Evolutionary conservation across 2,888 invertebrate species (phyloP), one percentile per base, ranked within the genome.

Genomic region (Eumacrocentrus americanus): DNA sequence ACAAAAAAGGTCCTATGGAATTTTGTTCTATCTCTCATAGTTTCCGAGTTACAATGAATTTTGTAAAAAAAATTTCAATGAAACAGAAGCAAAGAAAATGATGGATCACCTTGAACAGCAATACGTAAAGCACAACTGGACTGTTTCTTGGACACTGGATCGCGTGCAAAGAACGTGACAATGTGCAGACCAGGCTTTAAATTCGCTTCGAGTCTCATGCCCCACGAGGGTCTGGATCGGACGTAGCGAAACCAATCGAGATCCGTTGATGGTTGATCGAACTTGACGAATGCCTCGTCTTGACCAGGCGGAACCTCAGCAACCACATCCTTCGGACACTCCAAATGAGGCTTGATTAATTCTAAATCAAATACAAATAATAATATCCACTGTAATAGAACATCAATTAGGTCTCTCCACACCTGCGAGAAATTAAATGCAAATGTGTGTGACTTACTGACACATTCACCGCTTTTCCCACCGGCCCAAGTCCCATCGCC

Each of bases 191-290:
- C 85, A 12, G 81, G 76, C 35, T 81, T 81, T 25, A 85, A 76
- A 65, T 81, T 81, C 14, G 82, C 82, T 65, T 83, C 82, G 53
- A 85, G 74, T 46, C 82, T 76, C 61, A 82, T 83, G 2, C 83
- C 83, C 83, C 84, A 84, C 3, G 80, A 72, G 1, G 85, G 85
- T 61, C 81, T 79, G 22, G 83, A 79, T 57, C 81, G 79, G 56
- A 85, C 82, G 70, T 84, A 81, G 59, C 84, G 82, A 61, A 76
- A 78, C 82, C 83, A 84, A 73, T 84, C 83, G 42, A 85, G 82
- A 72, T 85, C 84, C 38, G 85, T 83, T 60, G 81, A 81, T 3
- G 85, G 85, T 61, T 82, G 82, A 50, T 83, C 82, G 64, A 85
- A 81, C 38, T 80, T 81, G 38, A 85, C 82, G 68, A 82, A 80